Evolutionary conservation across 2,888 invertebrate species (phyloP).

Genomic region (Dusona sp.): DNA sequence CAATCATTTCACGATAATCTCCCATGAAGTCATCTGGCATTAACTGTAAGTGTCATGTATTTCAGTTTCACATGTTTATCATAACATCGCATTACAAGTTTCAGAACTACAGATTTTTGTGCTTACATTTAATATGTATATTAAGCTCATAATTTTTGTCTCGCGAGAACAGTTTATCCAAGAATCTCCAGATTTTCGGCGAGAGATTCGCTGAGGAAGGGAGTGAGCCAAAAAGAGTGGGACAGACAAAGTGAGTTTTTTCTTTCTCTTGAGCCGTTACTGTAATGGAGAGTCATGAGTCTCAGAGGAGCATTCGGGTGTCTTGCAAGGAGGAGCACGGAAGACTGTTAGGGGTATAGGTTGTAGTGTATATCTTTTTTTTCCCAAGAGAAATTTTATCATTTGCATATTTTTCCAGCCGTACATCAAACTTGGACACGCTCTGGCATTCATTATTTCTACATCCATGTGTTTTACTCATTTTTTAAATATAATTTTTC

Average conservation of each 20-base stretch:
- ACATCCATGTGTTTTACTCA: slow-evolving; percentile 12
- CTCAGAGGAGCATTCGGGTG: slow-evolving; percentile 65
- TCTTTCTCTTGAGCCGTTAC: slow-evolving; percentile 50
- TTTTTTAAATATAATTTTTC: slow-evolving; percentile 1
- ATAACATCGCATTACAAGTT: neutral
- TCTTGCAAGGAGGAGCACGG: slow-evolving; percentile 35
- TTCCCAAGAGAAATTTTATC: slow-evolving; percentile 41
- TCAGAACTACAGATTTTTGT: neutral
- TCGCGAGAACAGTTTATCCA: slow-evolving; percentile 63
- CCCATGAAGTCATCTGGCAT: neutral
- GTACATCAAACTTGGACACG: slow-evolving; percentile 18
- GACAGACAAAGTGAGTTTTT: slow-evolving; percentile 4
- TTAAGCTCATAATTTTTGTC: slow-evolving; percentile 37
- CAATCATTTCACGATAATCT: neutral
- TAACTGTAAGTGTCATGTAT: neutral
- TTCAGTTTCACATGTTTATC: neutral
- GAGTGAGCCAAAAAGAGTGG: neutral
- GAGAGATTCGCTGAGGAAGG: neutral
- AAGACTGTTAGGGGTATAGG: slow-evolving; percentile 24
- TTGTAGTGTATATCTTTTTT: slow-evolving; percentile 14
- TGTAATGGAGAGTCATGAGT: slow-evolving; percentile 69
- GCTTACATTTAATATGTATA: slow-evolving; percentile 38
- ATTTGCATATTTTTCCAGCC: slow-evolving; percentile 35
- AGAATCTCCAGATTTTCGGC: slow-evolving; percentile 34
- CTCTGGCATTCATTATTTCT: slow-evolving; percentile 39